Evolutionary conservation across 2,888 invertebrate species (phyloP), one percentile per base, ranked within the genome.

Genomic region (Chymomyza amoena): DNA sequence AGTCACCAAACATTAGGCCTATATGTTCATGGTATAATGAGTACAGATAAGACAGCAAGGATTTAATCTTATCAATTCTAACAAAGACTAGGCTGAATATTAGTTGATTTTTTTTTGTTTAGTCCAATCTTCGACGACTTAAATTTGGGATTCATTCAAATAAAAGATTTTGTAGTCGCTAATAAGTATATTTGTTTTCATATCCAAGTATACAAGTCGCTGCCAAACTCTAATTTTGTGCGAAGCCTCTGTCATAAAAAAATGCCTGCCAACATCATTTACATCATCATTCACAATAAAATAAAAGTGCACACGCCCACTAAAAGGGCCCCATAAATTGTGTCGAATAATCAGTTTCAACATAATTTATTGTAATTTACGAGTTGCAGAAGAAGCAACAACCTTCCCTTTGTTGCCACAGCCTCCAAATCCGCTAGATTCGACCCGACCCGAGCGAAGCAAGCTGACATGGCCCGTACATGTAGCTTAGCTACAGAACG

Each of bases 281-380:
- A 85, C 84, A 87, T 85, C 86, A 85, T 87, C 84, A 85, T 87
- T 85, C 86, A 87, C 86, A 87, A 84, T 84, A 87, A 87, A 84
- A 84, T 84, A 87, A 87, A 87, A 87, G 86, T 87, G 79, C 86
- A 87, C 86, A 85, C 84, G 84, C 84, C 84, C 88, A 85, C 88
- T 85, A 81, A 84, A 87, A 86, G 84, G 87, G 83, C 75, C 81
- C 84, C 84, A 85, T 85, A 85, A 85, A 85, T 85, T 85, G 88
- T 84, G 79, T 83, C 79, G 88, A 83, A 85, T 85, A 85, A 85
- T 85, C 84, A 85, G 84, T 87, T 85, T 79, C 84, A 86, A 86
- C 81, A 85, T 85, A 87, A 87, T 85, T 85, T 85, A 85, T 85
- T 86, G 86, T 85, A 87, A 85, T 85, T 87, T 85, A 86, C 84